These are phyloP conservation scores for Hyla sarda DNA, from an alignment of 2,113 vertebrate species.

Conservation along the genomic window DNA sequence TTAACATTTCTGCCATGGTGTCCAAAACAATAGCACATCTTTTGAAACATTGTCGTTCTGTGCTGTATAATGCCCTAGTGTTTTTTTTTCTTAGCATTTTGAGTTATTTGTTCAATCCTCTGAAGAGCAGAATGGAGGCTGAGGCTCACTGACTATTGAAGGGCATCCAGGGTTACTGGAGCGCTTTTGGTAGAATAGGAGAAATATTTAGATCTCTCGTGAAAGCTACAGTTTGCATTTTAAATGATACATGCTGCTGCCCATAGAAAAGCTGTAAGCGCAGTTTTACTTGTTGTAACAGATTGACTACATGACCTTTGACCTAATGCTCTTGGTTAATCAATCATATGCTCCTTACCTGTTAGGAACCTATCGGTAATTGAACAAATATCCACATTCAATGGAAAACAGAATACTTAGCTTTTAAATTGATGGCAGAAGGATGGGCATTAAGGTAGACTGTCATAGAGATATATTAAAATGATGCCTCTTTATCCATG, in stretches of 20 bases:
- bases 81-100: constrained; percentile 44
- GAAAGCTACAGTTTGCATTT: background rate
- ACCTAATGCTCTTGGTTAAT: background rate
- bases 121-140: constrained; percentile 31
- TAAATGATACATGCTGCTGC: constrained; percentile 41
- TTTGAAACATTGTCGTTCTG: constrained; percentile 43
- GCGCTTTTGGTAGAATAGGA: background rate
- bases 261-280: constrained; percentile 23
- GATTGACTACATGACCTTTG: constrained; percentile 41
- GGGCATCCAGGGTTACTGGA: constrained; percentile 39
- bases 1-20: constrained; percentile 23
- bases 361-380: background rate
- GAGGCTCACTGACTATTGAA: constrained; percentile 9
- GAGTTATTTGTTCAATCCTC: constrained; percentile 46
- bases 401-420: background rate
- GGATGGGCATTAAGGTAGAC: background rate
- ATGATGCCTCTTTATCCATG: background rate
- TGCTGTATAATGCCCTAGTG: constrained; percentile 39
- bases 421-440: background rate
- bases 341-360: background rate
- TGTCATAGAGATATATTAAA: background rate
- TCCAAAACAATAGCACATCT: constrained; percentile 36
- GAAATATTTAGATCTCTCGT: background rate
- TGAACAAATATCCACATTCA: constrained; percentile 3
- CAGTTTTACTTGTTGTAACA: constrained; percentile 25